Base-by-base conservation (phyloP, 2,797 vertebrate species). In the Mallotus villosus region DNA sequence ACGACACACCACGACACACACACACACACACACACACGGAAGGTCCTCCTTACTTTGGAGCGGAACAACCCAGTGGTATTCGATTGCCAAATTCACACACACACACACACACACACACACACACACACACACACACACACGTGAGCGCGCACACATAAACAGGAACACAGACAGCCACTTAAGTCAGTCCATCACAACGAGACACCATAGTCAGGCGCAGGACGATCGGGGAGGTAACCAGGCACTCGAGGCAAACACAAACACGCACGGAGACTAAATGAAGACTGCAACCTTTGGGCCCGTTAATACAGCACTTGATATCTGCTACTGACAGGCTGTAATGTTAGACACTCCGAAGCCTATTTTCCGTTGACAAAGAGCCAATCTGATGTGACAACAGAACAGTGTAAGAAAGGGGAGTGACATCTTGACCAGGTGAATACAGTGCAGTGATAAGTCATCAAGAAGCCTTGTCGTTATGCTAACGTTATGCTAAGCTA, bases 211-310 rank as follows among this genome's bases (percentile, higher is more conserved):
- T 58, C 66, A 70, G 71, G 75, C 61, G 73, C 68, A 79, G 59
- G 70, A 17, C 60, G 7, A 32, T 32, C 24, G 70, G 49, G 14
- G 11, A 62, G 4, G 72, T 77, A 74, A 75, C 74, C 25, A 59
- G 76, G 77, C 71, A 67, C 63, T n/a, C 8, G 2, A 16, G 22
- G 62, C 67, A 21, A 58, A 63, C 67, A 76, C 57, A 32, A 75
- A 82, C 73, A 77, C 79, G 77, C 85, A 73, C 73, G 78, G 67
- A 71, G 72, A 78, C 74, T 24, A 70, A 71, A 75, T 75, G 68
- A 76, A 80, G 71, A 79, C 2, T 72, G 51, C 58, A 74, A 27
- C n/a, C 59, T 72, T 72, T 12, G 46, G 29, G 68, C 53, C 55
- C 22, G 74, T 78, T 77, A 81, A 81, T 79, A 74, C 21, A 71